These are phyloP conservation scores for Drosophila kohkoa DNA, from an alignment of 1,140 invertebrate genomes.

Conservation along the genomic window DNA sequence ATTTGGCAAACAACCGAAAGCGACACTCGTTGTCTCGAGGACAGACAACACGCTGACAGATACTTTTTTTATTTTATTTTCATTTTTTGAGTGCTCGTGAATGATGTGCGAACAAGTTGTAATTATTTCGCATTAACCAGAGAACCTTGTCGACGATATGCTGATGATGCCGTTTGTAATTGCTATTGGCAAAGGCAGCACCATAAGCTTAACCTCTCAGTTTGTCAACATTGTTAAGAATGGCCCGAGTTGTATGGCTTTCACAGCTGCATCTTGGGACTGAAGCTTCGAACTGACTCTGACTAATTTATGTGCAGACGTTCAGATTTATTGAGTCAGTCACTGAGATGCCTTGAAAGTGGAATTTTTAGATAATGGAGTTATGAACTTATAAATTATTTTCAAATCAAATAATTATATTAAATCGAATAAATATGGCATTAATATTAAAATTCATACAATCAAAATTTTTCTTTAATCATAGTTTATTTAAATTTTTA, in stretches of 20 bases:
- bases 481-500: no score
- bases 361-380: no score
- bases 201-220: conserved; percentile 4
- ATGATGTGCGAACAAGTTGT: conserved; percentile 82
- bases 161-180: conserved; percentile 31
- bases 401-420: no score
- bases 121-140: conserved; percentile 77
- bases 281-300: background rate
- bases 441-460: no score
- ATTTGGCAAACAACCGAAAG: conserved; percentile 76
- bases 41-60: conserved; percentile 63
- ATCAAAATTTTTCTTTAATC: no score
- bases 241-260: conserved; percentile 11
- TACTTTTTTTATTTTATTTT: conserved; percentile 55
- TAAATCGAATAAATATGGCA: no score
- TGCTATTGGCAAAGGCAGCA: conserved; percentile 8
- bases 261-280: conserved; percentile 3
- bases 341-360: background rate
- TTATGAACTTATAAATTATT: no score
- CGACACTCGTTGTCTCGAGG: conserved; percentile 38
- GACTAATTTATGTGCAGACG: conserved; percentile 6
- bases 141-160: conserved; percentile 48
- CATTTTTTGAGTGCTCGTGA: conserved; percentile 39
- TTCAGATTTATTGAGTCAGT: background rate
- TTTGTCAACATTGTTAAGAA: conserved; percentile 45